Percentiles rank a stretch among this genome's conserved stretches.
Evolutionary conservation across 2,113 vertebrate genomes (phyloP).

Genomic region (Prunella fulvescens): DNA sequence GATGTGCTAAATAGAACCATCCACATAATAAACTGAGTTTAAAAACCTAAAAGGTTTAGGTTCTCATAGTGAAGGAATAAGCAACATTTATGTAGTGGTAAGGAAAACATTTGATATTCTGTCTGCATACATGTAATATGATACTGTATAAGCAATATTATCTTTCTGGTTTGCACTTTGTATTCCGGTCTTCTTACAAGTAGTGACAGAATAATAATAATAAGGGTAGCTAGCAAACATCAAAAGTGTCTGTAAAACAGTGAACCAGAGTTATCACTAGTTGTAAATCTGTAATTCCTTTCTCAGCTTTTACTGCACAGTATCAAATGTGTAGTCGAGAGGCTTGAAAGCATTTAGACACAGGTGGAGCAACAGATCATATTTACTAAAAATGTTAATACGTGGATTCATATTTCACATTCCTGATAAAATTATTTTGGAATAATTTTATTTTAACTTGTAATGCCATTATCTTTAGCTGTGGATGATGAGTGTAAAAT

Average conservation of each 20-base stretch:
- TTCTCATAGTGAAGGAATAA: neutral
- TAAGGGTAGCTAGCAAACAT: neutral
- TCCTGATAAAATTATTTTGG: slow-evolving; percentile 49
- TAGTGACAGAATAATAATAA: neutral
- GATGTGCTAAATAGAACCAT: neutral
- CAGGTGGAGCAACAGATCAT: neutral
- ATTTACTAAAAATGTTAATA: neutral
- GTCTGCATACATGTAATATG: neutral
- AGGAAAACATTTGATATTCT: neutral
- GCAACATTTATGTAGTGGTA: neutral
- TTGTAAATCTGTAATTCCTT: neutral
- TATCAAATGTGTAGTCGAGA: slow-evolving; percentile 26
- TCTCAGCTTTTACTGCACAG: neutral
- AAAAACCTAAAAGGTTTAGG: neutral
- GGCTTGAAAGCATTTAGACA: slow-evolving; percentile 15
- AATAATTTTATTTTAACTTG: neutral
- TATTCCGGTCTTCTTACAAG: neutral
- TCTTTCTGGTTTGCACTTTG: neutral
- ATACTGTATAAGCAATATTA: neutral
- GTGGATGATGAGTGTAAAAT: neutral
- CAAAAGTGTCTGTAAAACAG: neutral
- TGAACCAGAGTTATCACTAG: neutral
- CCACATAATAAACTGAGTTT: neutral
- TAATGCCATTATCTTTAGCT: neutral
- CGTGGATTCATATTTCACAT: slow-evolving; percentile 48